Evolutionary conservation across 2,797 vertebrate species (phyloP).

Genomic region (Gadopsis marmoratus): DNA sequence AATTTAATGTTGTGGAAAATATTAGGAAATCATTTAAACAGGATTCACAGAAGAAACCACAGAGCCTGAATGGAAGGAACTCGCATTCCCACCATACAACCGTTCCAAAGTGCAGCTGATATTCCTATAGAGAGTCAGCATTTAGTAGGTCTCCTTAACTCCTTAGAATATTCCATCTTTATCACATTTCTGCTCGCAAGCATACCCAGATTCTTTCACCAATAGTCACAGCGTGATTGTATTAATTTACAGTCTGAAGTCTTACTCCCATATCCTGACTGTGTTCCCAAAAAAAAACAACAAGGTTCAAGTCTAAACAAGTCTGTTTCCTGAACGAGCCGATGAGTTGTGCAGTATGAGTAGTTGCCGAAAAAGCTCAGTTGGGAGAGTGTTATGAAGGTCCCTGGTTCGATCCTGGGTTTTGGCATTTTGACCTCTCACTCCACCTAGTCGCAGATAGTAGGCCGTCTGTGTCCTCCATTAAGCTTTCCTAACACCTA

Average conservation of each 20-base stretch:
- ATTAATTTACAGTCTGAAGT: constrained; percentile 36
- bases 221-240: constrained; percentile 39
- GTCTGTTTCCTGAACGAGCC: constrained; percentile 2
- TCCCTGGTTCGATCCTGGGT: constrained; percentile 75
- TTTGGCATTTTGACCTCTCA: constrained; percentile 63
- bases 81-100: constrained; percentile 1
- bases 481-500: not conserved
- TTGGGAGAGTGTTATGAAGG: constrained; percentile 78
- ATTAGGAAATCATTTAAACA: constrained; percentile 15
- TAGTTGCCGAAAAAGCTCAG: constrained; percentile 80
- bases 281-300: constrained; percentile 47
- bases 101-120: not conserved
- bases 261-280: constrained; percentile 52
- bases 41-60: constrained; percentile 19
- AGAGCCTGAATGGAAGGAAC: constrained; percentile 35
- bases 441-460: too few relatives aligned
- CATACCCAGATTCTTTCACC: constrained; percentile 76
- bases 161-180: constrained; percentile 22
- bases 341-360: too few relatives aligned
- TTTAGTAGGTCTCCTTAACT: not conserved
- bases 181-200: constrained; percentile 32
- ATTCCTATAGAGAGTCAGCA: not conserved
- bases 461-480: not conserved
- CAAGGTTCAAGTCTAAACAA: not conserved
- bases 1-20: constrained; percentile 17